These are phyloP conservation scores for Toxostoma redivivum DNA, from an alignment of 2,113 vertebrate species.

Conservation along the genomic window DNA sequence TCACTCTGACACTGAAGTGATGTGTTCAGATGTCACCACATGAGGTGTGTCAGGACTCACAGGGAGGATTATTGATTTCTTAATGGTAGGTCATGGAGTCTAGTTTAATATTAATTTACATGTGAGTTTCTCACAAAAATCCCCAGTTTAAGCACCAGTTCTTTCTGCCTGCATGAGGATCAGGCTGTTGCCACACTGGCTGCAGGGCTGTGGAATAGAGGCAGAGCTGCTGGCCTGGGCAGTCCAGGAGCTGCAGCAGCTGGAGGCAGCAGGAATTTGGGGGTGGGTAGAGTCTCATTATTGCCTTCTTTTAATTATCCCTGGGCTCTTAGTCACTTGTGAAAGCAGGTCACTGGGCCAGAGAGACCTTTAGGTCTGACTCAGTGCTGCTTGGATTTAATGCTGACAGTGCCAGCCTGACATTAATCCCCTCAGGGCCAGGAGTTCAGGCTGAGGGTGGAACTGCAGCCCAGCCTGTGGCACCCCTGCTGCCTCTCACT, in stretches of 20 bases:
- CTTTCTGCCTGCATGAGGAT: neutral
- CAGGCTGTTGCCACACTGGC: rapidly evolving
- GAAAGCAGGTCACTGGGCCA: neutral
- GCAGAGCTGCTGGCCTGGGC: neutral
- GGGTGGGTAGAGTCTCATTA: neutral
- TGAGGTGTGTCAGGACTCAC: neutral
- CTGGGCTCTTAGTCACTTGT: neutral
- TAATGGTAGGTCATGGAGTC: neutral
- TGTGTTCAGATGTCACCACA: rapidly evolving
- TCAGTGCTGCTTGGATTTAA: neutral
- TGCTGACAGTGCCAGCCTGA: constrained; percentile 23
- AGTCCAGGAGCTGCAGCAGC: neutral
- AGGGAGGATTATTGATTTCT: neutral
- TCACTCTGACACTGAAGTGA: neutral
- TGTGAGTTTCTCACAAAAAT: neutral
- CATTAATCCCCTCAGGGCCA: neutral
- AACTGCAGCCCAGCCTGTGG: neutral
- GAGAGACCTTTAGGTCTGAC: neutral
- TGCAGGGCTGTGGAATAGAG: neutral
- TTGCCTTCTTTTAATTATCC: neutral
- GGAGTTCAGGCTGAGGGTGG: constrained; percentile 1
- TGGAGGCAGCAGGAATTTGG: neutral
- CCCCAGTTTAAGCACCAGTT: neutral
- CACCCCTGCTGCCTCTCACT: neutral
- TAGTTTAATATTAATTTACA: neutral